Base-by-base conservation (phyloP, 2,113 vertebrate species). In the Egretta garzetta region DNA sequence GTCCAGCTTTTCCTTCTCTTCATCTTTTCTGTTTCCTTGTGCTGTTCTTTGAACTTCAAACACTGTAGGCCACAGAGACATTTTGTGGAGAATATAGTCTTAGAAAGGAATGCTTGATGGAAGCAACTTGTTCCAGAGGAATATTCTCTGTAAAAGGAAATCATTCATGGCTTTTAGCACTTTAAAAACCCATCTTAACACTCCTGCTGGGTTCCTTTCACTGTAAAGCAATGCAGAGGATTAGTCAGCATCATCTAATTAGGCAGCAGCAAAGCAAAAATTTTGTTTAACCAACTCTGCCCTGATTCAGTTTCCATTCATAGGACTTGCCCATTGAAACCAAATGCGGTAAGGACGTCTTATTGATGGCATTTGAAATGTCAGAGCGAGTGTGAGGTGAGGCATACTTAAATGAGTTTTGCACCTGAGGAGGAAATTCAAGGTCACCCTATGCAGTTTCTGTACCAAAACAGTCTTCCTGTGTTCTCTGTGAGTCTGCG, bases 191-290 rank as follows among this genome's bases (percentile, higher is more conserved):
- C 76, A 60, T 92, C 52, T 59, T 75, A 73, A 81, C 62, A 6
- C 58, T 95, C 94, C 91, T 96, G 91, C 88, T 89, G 94, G 43
- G 83, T 47, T 81, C 89, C 73, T 96, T 96, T 97, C 80, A 68
- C 83, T 87, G 60, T 32, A 7, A 71, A 91, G 72, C 16, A 63
- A 81, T 45, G 56, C 76, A 30, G 86, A 71, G 83, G 92, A 97
- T 97, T 97, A 94, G 93, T 92, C 94, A 95, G 96, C 86, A 96
- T 77, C 90, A 71, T 88, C 91, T 93, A 94, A 94, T 97, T 96
- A 96, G 76, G 60, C 95, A 83, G 76, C 35, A 70, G 90, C 91
- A 96, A 86, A 95, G 62, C 55, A 92, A 60, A 91, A 92, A 83
- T 82, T 56, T 59, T 66, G 47, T 73, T 62, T 39, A 52, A 60